Conservation (phyloP, 2,797 vertebrate species). For the Aldrovandia affinis region DNA sequence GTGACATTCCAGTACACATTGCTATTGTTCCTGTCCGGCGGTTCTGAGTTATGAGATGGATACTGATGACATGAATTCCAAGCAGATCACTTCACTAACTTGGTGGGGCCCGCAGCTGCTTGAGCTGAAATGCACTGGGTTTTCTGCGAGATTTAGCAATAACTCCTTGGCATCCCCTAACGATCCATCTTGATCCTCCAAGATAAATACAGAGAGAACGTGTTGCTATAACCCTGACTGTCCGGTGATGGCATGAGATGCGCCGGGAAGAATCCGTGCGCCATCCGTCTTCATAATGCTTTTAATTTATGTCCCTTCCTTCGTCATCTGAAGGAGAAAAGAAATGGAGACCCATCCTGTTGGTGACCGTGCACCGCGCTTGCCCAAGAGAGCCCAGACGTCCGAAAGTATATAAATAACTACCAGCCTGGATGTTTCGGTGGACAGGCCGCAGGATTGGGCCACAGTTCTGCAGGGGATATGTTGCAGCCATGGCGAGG, state of each 20-base stretch:
- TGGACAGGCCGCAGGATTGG: background rate
- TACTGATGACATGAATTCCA: conserved; percentile 24
- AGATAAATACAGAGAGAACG: conserved; percentile 54
- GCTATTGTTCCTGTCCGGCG: background rate
- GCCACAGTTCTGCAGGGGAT: background rate
- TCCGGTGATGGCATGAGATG: conserved; percentile 48
- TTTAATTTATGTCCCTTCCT: conserved; percentile 53
- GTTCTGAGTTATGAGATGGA: background rate
- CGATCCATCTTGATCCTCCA: conserved; percentile 50
- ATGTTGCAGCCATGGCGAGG: background rate
- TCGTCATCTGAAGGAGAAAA: conserved; percentile 48
- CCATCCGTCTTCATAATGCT: conserved; percentile 41
- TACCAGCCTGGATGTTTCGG: background rate
- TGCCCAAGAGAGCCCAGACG: background rate
- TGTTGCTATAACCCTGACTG: conserved; percentile 51
- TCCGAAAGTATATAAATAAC: background rate
- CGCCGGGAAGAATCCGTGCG: conserved; percentile 48
- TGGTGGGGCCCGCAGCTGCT: conserved; percentile 19
- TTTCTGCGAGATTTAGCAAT: conserved; percentile 38
- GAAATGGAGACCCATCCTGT: conserved; percentile 56
- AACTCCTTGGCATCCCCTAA: conserved; percentile 34
- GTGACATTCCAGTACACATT: background rate
- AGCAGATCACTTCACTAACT: conserved; percentile 33
- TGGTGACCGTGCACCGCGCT: conserved; percentile 35
- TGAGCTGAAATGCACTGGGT: conserved; percentile 22